Base-by-base conservation (phyloP, 2,113 vertebrate species). In the Pelobates fuscus region DNA sequence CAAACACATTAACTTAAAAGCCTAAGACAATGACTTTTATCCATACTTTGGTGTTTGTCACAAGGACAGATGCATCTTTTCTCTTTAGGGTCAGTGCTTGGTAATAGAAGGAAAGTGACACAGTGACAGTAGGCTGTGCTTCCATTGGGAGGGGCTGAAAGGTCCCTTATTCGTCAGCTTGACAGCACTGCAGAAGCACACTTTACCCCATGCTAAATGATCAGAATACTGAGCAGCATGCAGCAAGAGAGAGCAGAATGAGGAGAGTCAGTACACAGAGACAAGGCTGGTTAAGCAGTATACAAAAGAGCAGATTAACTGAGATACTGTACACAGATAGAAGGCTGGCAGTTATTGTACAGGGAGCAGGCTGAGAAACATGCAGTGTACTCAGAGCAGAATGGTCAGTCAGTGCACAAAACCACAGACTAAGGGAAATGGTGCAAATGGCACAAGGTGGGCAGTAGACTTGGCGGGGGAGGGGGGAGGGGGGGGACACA, bases 191-290 rank as follows among this genome's bases (percentile, higher is more conserved):
- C 72, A 76, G 64, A 57, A 41, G 55, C 64, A 49, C 72, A 3
- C 32, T 60, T 73, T 46, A 7, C 55, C 72, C 72, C 20, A 25
- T 44, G 65, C 63, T 52, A 67, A 60, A 59, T n/a, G 72, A 76
- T 62, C 58, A 57, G 72, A 76, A 76, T 76, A 76, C 64, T 76
- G 72, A 76, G 55, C 58, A 76, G 72, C 29, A 30, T 76, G 72
- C 72, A 67, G 72, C 72, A 76, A 32, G n/a, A 59, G 65, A 67
- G 26, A 52, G 24, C 54, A 30, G 54, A 54, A 37, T 46, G 24
- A 76, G 54, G 41, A n/a, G 32, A 10, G 5, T 6, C 17, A 27
- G 30, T 11, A 62, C 25, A 76, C 63, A 46, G 20, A 21, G 62
- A 65, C 20, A 14, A 6, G 3, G 20, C 44, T 49, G 17, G 10